Evolutionary conservation across 2,113 vertebrate species (phyloP), one percentile per base, ranked within the genome.

Genomic region (Lanius collurio): DNA sequence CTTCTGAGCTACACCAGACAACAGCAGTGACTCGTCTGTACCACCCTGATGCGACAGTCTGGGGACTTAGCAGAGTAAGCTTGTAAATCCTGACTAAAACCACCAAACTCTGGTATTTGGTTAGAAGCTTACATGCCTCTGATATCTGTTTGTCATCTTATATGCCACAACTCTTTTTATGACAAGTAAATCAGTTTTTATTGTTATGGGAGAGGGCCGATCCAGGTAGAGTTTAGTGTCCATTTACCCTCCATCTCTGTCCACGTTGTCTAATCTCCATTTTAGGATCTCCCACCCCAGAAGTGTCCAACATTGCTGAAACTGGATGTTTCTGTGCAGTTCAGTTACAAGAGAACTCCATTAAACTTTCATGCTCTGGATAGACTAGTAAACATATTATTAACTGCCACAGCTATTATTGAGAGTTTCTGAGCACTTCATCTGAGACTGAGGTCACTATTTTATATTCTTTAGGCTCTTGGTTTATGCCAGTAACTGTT

Each of bases 111-210:
- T 55, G 27, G 46, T 63, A 8, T n/a, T 79, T 89, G 27, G 18
- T 69, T 86, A 88, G 67, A 83, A 53, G 47, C 23, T 88, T 56
- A 75, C 24, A 2, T 60, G 39, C 39, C 59, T 91, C 86, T 94
- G 76, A 37, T 96, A 90, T 50, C 55, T 78, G 26, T 53, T 78
- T 81, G 86, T 55, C 74, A 84, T 59, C 57, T 71, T 88, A 95
- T 44, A 81, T 90, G 64, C 78, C 60, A 91, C 67, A 80, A 59
- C 85, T 91, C n/a, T 47, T 95, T 87, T 82, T 76, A 84, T 69
- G 70, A 87, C 83, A 88, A 56, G 19, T 35, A 92, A 93, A 92
- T 65, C 47, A 83, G 27, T 13, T 80, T 96, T 97, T 87, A 95
- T 80, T 13, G 15, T 41, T 65, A 42, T 33, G 79, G 42, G 50